Percentiles rank a stretch among this genome's conserved stretches.
Evolutionary conservation across 2,113 vertebrate genomes (phyloP).

Genomic region (human (Homo sapiens)): DNA sequence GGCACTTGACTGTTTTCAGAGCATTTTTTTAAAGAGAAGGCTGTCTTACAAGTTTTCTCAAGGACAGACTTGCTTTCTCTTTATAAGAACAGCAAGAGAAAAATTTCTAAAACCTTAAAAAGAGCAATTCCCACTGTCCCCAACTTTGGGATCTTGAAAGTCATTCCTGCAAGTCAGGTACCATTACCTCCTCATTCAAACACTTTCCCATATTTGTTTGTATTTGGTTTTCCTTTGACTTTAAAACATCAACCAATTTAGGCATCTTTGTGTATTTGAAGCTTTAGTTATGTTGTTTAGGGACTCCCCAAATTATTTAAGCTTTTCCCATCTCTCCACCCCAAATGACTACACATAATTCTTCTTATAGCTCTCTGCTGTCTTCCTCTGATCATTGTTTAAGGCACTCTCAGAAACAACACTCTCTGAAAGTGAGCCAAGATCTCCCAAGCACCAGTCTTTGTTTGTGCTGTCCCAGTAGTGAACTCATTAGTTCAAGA

Average conservation of each 20-base stretch:
- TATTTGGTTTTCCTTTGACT: conserved; percentile 61
- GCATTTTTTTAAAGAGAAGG: conserved; percentile 49
- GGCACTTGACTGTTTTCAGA: conserved; percentile 70
- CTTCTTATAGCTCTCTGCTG: conserved; percentile 57
- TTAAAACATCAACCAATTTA: conserved; percentile 55
- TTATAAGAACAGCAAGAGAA: conserved; percentile 61
- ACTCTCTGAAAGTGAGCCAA: conserved; percentile 44
- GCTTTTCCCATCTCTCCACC: conserved; percentile 14
- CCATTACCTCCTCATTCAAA: not conserved
- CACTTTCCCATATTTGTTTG: not conserved
- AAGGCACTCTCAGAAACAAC: conserved; percentile 60
- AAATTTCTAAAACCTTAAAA: conserved; percentile 67
- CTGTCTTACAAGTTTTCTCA: conserved; percentile 75
- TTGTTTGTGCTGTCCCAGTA: conserved; percentile 81
- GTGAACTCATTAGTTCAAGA: conserved; percentile 81
- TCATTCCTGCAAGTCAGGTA: conserved; percentile 22
- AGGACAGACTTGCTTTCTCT: conserved; percentile 76
- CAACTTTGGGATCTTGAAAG: conserved; percentile 53
- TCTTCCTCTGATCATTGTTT: conserved; percentile 61
- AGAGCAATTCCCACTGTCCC: conserved; percentile 12
- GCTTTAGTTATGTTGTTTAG: conserved; percentile 26
- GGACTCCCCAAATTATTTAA: not conserved
- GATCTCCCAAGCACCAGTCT: conserved; percentile 77
- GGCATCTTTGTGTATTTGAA: conserved; percentile 49
- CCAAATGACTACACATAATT: conserved; percentile 32